These are phyloP conservation scores for Dasysyrphus albostriatus DNA, from an alignment of 2,888 invertebrate genomes.

Conservation along the genomic window DNA sequence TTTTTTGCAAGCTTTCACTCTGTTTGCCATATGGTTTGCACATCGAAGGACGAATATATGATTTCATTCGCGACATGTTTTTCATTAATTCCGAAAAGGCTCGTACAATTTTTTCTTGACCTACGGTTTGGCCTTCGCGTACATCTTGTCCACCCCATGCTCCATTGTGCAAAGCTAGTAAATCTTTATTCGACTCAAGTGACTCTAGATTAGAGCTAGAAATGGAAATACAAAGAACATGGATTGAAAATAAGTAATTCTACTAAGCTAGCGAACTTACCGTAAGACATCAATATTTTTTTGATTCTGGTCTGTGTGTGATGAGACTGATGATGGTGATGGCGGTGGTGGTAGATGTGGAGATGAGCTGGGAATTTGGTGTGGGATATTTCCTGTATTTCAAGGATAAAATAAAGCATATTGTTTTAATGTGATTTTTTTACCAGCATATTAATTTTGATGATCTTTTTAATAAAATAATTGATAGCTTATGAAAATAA, in stretches of 20 bases:
- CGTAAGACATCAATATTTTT: constrained; percentile 82
- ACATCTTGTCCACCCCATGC: constrained; percentile 85
- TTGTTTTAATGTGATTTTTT: neutral
- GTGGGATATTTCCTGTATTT: constrained; percentile 63
- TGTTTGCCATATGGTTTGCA: constrained; percentile 96
- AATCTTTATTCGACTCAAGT: constrained; percentile 86
- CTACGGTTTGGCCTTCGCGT: constrained; percentile 84
- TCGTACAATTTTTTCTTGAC: constrained; percentile 93
- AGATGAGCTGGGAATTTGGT: constrained; percentile 78
- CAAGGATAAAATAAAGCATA: neutral
- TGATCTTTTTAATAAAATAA: no score
- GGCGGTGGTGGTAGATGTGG: constrained; percentile 74
- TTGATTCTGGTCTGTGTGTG: constrained; percentile 79
- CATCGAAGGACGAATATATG: constrained; percentile 94
- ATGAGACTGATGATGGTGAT: constrained; percentile 77
- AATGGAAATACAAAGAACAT: neutral
- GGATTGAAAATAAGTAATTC: neutral
- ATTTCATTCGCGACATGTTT: constrained; percentile 94
- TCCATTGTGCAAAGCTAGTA: constrained; percentile 88
- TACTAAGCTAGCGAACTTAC: constrained; percentile 73
- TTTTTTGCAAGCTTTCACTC: constrained; percentile 94
- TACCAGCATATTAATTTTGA: no score
- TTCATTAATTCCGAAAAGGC: constrained; percentile 94
- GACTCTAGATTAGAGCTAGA: constrained; percentile 82
- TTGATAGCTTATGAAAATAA: no score